phyloP scores from a whole-genome alignment of 2,888 invertebrate genomes.

The Phengaris alcon region DNA sequence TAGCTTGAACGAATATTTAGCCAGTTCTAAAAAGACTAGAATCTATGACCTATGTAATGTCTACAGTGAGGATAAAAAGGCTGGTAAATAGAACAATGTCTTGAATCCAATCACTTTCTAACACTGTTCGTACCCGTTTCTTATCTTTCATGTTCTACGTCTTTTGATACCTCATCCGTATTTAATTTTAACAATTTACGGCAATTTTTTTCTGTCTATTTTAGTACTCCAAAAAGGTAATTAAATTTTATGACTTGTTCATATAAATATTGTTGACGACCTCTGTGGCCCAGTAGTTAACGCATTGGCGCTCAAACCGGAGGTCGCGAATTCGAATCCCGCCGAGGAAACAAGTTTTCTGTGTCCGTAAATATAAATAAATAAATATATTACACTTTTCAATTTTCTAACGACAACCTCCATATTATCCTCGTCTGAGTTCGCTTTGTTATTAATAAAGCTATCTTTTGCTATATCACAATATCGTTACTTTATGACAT shows the following conservation, averaged over 20 bases:
- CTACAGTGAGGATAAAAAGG: neutral
- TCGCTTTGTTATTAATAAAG: neutral
- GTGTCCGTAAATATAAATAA: too few relatives aligned
- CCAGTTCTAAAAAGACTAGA: neutral
- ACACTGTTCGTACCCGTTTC: neutral
- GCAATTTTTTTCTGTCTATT: neutral
- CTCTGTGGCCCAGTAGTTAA: too few relatives aligned
- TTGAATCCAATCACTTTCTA: neutral
- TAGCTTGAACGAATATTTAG: too few relatives aligned
- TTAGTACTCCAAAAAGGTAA: neutral
- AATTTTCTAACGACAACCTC: too few relatives aligned
- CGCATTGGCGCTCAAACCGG: too few relatives aligned
- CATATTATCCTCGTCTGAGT: neutral
- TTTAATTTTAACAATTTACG: neutral
- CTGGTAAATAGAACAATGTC: neutral
- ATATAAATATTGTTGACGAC: too few relatives aligned
- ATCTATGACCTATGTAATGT: neutral
- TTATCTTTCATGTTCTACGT: neutral
- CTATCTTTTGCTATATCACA: neutral
- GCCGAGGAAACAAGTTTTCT: too few relatives aligned
- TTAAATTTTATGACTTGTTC: neutral
- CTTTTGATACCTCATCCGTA: neutral
- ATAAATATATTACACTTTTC: too few relatives aligned
- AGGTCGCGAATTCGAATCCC: too few relatives aligned
- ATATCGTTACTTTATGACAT: constrained; percentile 6